Evolutionary conservation across 1,140 invertebrate genomes (phyloP).

Genomic region (Drosophila suzukii): DNA sequence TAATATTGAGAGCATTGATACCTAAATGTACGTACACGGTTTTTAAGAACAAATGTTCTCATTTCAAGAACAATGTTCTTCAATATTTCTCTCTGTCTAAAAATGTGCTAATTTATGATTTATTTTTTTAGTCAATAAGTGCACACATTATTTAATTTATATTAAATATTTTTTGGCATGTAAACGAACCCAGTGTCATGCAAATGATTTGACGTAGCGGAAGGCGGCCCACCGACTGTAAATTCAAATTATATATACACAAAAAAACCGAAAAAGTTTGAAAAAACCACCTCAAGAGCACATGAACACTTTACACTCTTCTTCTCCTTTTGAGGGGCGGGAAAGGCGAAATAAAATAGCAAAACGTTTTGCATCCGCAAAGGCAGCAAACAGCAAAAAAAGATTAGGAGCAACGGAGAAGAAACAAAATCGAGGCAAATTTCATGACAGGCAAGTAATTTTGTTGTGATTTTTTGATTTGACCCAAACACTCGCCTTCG

Average conservation of each 20-base stretch:
- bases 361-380: slow-evolving; percentile 74
- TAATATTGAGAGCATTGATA: too few species aligned
- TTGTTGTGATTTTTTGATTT: slow-evolving; percentile 82
- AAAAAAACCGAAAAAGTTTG: slow-evolving; percentile 42
- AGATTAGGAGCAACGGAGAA: slow-evolving; percentile 20
- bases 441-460: slow-evolving; percentile 80
- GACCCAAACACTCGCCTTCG: slow-evolving; percentile 67
- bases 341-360: slow-evolving; percentile 62
- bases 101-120: background rate
- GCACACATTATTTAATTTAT: too few species aligned
- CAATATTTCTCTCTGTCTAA: too few species aligned
- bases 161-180: background rate
- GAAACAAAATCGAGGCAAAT: slow-evolving; percentile 76
- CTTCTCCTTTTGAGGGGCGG: slow-evolving; percentile 1
- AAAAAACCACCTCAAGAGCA: slow-evolving; percentile 59
- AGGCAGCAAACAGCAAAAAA: slow-evolving; percentile 34
- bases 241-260: slow-evolving; percentile 71
- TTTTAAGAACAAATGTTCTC: too few species aligned
- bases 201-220: slow-evolving; percentile 63
- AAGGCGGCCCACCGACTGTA: slow-evolving; percentile 74
- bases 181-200: slow-evolving; percentile 34
- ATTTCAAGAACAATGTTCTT: too few species aligned
- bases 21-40: too few species aligned
- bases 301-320: slow-evolving; percentile 72
- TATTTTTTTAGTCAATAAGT: background rate